These are phyloP conservation scores for Xyrauchen texanus DNA, from an alignment of 2,113 vertebrate species.

Conservation along the genomic window DNA sequence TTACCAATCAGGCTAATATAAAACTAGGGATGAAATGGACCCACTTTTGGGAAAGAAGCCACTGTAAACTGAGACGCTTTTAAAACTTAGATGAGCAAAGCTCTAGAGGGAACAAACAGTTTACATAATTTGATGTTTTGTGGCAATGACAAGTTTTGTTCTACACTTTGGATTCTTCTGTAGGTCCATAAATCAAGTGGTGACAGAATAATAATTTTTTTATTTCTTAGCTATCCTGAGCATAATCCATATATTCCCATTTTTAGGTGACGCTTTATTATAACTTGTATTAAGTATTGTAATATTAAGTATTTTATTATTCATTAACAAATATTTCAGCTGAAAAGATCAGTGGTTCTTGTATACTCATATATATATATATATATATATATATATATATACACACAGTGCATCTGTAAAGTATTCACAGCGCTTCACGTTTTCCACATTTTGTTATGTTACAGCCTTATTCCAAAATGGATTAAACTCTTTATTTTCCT, in stretches of 20 bases:
- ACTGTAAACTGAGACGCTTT: neutral
- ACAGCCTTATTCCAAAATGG: too few species aligned
- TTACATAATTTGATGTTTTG: conserved; percentile 10
- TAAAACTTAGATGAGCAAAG: conserved; percentile 28
- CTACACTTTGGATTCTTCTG: neutral
- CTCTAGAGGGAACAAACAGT: conserved; percentile 2
- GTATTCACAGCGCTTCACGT: too few species aligned
- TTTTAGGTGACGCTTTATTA: neutral
- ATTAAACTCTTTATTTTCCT: too few species aligned
- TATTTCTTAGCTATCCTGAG: neutral
- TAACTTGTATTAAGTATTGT: neutral
- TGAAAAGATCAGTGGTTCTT: too few species aligned
- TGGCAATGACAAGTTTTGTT: neutral
- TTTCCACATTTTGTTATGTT: too few species aligned
- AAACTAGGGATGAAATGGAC: conserved; percentile 24
- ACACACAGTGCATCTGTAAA: too few species aligned
- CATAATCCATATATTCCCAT: neutral
- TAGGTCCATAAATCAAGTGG: neutral
- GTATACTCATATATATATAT: too few species aligned
- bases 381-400: too few species aligned
- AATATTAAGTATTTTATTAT: too few species aligned
- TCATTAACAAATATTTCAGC: too few species aligned
- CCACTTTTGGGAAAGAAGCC: conserved; percentile 18
- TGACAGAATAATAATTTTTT: neutral
- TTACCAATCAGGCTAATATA: conserved; percentile 42